Base-by-base conservation (phyloP, 2,113 vertebrate species). In the Toxostoma redivivum region DNA sequence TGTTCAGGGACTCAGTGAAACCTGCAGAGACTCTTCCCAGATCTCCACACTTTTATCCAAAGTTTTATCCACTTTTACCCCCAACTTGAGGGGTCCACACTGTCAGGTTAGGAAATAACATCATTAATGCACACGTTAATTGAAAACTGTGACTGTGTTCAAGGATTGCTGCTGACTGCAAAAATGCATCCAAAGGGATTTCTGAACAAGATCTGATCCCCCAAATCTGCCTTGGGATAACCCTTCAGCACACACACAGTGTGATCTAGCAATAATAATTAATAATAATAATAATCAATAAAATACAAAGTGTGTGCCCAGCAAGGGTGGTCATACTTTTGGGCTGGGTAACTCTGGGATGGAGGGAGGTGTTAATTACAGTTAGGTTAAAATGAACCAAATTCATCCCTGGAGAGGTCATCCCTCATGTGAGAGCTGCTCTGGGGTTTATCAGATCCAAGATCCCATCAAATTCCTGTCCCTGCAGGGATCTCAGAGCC, bases 251-350 rank as follows among this genome's bases (percentile, higher is more conserved):
- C 51, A 28, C 15, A 6, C 4, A 5, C 24, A 35, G 30, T 7
- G 12, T 2, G 35, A 45, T 5, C 44, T 15, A 15, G 5, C 21
- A 28, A 51, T 38, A 40, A 51, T n/a, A 42, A 42, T 42, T 42
- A 30, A 54, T 35, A 54, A 30, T 35, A 25, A 37, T 23, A 16
- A 37, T 4, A 27, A 45, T 33, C 9, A 35, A 40, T 51, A 48
- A 37, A 23, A 45, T 3, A 35, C 3, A 25, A 20, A 18, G 3
- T 7, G 42, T 24, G n/a, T 35, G 21, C 44, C 37, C 45, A 33
- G 28, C 3, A 12, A 47, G 8, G 18, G 21, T 10, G 11, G 20
- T 6, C 24, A 8, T 5, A 3, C 3, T 9, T 47, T n/a, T 3
- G 11, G 20, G n/a, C 11, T 17, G 17, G 19, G 6, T 17, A 9